These are phyloP conservation scores for Anthopleura sola DNA, from an alignment of 64 coral and sea anemone genomes.

Conservation along the genomic window DNA sequence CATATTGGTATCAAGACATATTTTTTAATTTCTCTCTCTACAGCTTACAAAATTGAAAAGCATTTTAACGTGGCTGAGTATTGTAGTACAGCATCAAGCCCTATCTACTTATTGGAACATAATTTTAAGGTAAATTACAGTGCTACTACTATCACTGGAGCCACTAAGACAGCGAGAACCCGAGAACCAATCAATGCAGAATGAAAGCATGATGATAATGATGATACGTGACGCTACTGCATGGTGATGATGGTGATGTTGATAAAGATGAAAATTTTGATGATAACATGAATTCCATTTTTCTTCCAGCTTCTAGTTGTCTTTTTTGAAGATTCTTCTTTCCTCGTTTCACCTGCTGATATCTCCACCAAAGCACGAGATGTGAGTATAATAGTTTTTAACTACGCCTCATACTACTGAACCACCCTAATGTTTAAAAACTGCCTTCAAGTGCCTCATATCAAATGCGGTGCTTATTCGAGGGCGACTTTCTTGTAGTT, in stretches of 20 bases:
- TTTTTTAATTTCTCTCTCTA: background rate
- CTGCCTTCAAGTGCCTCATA: too few species aligned
- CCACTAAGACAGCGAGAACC: too few species aligned
- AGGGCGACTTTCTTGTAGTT: too few species aligned
- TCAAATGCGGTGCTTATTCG: too few species aligned
- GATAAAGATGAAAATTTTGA: background rate
- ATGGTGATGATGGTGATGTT: background rate
- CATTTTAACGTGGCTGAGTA: background rate
- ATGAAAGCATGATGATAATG: too few species aligned
- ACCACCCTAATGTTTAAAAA: too few species aligned
- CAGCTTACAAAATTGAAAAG: conserved; percentile 15
- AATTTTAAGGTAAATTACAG: conserved; percentile 21
- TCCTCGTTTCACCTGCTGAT: conserved; percentile 10
- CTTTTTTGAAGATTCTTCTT: conserved; percentile 9
- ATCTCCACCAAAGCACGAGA: conserved; percentile 2
- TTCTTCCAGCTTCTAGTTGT: conserved; percentile 20
- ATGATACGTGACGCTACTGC: too few species aligned
- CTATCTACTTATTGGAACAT: conserved; percentile 11
- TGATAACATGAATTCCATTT: background rate
- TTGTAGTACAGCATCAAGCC: background rate
- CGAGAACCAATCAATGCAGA: too few species aligned
- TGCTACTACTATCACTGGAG: too few species aligned
- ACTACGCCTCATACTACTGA: too few species aligned
- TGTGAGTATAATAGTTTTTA: too few species aligned
- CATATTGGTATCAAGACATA: background rate